Evolutionary conservation across 2,888 invertebrate species (phyloP).

Genomic region (Bursaphelenchus okinawaensis): DNA sequence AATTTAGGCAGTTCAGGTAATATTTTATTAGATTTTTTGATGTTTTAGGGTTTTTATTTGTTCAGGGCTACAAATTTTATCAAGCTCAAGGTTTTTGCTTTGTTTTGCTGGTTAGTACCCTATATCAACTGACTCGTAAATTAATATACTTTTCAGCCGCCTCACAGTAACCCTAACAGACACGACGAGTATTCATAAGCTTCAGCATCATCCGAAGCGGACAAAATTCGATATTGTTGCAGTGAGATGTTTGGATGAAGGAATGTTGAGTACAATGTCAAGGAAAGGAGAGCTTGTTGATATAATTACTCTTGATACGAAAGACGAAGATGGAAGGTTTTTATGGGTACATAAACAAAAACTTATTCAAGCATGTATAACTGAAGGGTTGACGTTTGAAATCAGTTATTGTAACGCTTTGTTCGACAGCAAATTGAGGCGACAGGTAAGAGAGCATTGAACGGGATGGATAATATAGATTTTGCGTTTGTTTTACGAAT

Average conservation of each 20-base stretch:
- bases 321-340: slow-evolving; percentile 23
- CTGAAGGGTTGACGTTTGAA: slow-evolving; percentile 37
- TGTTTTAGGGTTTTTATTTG: not conserved
- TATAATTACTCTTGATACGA: slow-evolving; percentile 41
- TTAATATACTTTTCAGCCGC: slow-evolving; percentile 26
- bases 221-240: slow-evolving; percentile 50
- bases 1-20: slow-evolving; percentile 53
- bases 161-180: slow-evolving; percentile 38
- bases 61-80: slow-evolving; percentile 2
- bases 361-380: slow-evolving; percentile 28
- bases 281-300: slow-evolving; percentile 53
- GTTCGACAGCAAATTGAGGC: slow-evolving; percentile 23
- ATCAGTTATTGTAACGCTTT: slow-evolving; percentile 38
- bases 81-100: slow-evolving; percentile 4
- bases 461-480: no score
- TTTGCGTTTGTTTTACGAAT: not conserved
- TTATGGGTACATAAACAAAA: slow-evolving; percentile 36
- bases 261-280: slow-evolving; percentile 48
- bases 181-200: slow-evolving; percentile 31
- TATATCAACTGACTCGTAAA: no score
- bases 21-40: not conserved
- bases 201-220: slow-evolving; percentile 36
- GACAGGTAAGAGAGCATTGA: slow-evolving; percentile 34
- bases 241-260: slow-evolving; percentile 43
- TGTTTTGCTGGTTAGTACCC: no score